A percentile compares a stretch with the other conserved stretches of the same genome.
These are phyloP conservation scores for Phaonia tiefii DNA, from an alignment of 2,888 invertebrate genomes.

Conservation along the genomic window DNA sequence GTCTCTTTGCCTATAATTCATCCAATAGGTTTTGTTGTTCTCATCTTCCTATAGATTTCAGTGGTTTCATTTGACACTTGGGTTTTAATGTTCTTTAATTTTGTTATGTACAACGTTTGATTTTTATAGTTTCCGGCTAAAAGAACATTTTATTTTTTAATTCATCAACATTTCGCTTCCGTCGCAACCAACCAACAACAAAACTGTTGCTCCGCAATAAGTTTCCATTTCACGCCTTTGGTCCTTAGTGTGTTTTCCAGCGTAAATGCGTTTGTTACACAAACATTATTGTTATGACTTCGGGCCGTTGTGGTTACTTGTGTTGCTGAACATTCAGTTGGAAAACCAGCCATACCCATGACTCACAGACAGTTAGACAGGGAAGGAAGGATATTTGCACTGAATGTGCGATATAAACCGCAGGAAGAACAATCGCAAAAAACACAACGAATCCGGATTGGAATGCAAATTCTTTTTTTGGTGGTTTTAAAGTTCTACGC, in stretches of 20 bases:
- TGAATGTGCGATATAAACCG: slow-evolving; percentile 5
- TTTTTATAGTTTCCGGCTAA: slow-evolving; percentile 66
- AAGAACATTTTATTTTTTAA: slow-evolving; percentile 41
- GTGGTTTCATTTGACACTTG: slow-evolving; percentile 8
- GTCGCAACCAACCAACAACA: background rate
- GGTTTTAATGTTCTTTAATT: slow-evolving; percentile 29
- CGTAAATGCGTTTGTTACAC: slow-evolving; percentile 20
- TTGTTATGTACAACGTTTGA: slow-evolving; percentile 31
- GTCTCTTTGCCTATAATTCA: too few species aligned
- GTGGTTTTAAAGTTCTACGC: slow-evolving; percentile 25
- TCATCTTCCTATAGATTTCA: too few species aligned
- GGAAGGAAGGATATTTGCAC: slow-evolving; percentile 53
- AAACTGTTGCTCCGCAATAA: slow-evolving; percentile 20
- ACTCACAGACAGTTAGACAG: slow-evolving; percentile 27
- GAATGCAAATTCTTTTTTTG: slow-evolving; percentile 17
- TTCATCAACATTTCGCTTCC: slow-evolving; percentile 34
- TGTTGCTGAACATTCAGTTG: slow-evolving; percentile 53
- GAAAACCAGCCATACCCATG: slow-evolving; percentile 42
- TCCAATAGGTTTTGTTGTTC: too few species aligned
- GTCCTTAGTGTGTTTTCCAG: background rate
- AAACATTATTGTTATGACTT: slow-evolving; percentile 58
- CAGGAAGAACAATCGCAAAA: slow-evolving; percentile 13
- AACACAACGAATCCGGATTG: background rate
- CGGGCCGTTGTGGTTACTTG: slow-evolving; percentile 59
- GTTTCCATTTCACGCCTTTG: slow-evolving; percentile 63